Evolutionary conservation across 1,140 invertebrate species (phyloP), one percentile per base, ranked within the genome.

Genomic region (Episyrphus balteatus): DNA sequence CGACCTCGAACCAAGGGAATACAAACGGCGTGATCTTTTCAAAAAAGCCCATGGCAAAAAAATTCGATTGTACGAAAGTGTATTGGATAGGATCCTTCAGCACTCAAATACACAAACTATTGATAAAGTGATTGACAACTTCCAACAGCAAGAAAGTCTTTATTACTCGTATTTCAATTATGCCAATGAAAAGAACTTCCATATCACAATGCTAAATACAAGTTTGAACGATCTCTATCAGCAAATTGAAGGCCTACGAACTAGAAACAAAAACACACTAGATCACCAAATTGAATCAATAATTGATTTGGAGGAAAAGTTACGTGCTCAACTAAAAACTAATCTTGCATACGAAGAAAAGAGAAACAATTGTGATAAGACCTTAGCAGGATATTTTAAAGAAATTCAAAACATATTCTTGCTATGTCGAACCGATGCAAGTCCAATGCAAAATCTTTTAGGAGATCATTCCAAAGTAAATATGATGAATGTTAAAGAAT

Each of bases 121-220:
- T 13, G 51, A 57, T 17, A 55, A 59, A 17, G 59, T 62, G 10
- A 65, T 64, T 7, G 55, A 61, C 0, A 62, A 60, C 48, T 65
- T 62, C 38, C 57, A 59, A 39, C 50, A 57, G 46, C 57, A 62
- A 50, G 62, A 65, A 47, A 61, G 57, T 33, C 55, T 64, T 14
- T 61, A 59, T 44, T 65, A 62, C 50, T 61, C 62, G 0, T 60
- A 60, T 50, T 62, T 62, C 36, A 64, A 64, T 44, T 61, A 64
- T n/a, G 55, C 60, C 40, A 64, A 64, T 42, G 61, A 62, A 48
- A 58, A 64, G 51, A 62, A 56, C 46, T 62, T 60, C 41, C 62
- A 62, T 33, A 57, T 64, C 5, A 61, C 59, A 9, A 30, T 64
- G 37, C 52, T 63, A 0, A 61, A 63, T 42, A 62, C 64, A 19